Percentiles rank a stretch among this genome's conserved stretches.
phyloP scores from a whole-genome alignment of 92 coral and sea anemone species.

The Nematostella vectensis region DNA sequence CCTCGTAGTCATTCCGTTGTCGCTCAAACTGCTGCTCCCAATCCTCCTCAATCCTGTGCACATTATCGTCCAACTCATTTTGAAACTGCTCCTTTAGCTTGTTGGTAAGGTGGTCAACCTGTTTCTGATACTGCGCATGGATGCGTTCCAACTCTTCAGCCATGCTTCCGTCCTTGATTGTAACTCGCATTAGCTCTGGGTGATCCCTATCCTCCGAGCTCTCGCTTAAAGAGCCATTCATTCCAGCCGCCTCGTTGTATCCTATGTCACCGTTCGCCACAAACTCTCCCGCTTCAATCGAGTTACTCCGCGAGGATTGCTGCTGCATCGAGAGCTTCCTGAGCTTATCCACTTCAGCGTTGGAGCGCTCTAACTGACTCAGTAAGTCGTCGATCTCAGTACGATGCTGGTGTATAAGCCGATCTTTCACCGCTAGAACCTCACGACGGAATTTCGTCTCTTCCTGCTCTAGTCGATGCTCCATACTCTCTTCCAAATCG shows the following conservation, averaged over 20 bases:
- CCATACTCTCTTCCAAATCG: conserved; percentile 27
- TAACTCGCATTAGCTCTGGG: conserved; percentile 9
- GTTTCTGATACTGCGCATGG: conserved; percentile 55
- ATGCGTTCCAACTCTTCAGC: conserved; percentile 42
- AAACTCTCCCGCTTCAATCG: conserved; percentile 1
- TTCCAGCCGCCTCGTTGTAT: conserved; percentile 10
- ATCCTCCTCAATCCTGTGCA: conserved; percentile 65
- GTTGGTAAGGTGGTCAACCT: conserved; percentile 61
- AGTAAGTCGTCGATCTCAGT: conserved; percentile 60
- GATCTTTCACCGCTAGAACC: conserved; percentile 66
- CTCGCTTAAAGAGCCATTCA: conserved; percentile 28
- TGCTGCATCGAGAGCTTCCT: conserved; percentile 27
- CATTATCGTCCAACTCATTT: conserved; percentile 75
- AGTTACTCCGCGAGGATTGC: conserved; percentile 8
- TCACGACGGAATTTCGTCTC: conserved; percentile 68
- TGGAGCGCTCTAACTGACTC: conserved; percentile 52
- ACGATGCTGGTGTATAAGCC: conserved; percentile 58
- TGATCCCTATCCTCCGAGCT: conserved; percentile 29
- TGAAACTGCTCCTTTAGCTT: conserved; percentile 73
- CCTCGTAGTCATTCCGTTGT: conserved; percentile 80
- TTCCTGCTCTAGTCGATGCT: conserved; percentile 50
- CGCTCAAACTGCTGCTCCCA: conserved; percentile 77
- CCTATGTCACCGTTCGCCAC: conserved; percentile 15
- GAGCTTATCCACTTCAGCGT: conserved; percentile 54
- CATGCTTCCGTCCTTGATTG: conserved; percentile 4